Base-by-base conservation (phyloP, 1,140 invertebrate species). In the Drosophila prosaltans region DNA sequence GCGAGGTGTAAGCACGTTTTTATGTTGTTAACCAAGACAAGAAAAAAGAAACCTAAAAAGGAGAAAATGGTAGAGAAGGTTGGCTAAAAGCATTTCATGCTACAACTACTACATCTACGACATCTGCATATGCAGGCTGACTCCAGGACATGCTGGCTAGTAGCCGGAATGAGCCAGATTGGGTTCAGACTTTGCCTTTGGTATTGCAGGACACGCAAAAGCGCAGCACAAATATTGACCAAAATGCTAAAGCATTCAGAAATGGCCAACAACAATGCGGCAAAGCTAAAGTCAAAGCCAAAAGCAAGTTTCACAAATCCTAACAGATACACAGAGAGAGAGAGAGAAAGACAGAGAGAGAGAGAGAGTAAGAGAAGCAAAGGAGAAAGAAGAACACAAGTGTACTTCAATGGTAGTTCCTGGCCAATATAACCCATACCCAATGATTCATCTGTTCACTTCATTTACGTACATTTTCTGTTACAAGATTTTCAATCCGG, bases 191-290 rank as follows among this genome's bases (percentile, higher is more conserved):
- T 2, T 4, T 30, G 28, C 28, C 28, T 30, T 30, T 2, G 28
- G 2, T 51, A 51, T 11, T 8, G 59, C 66, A 65, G 74, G 61
- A 88, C 70, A 69, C 63, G 76, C 80, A 74, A 86, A 88, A 86
- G 79, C 83, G 69, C 78, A 82, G 75, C 79, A 69, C 76, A 86
- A 86, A 86, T 86, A 86, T 86, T 86, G 83, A 88, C 84, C 83
- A 77, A 83, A 80, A 81, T 83, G 72, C 80, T 80, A 62, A 74
- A 88, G 77, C 72, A 77, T 88, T 86, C 83, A 69, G 58, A 71
- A 80, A 69, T 66, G 81, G 84, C 72, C 71, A 80, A 82, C 79
- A 81, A 69, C 63, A 81, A 74, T 72, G 73, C 39, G 26, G 60
- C 64, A 69, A 54, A 62, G n/a, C 11, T 40, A 39, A 21, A 43